Base-by-base conservation (phyloP, 2,113 vertebrate genomes). In the Deroptyus accipitrinus region DNA sequence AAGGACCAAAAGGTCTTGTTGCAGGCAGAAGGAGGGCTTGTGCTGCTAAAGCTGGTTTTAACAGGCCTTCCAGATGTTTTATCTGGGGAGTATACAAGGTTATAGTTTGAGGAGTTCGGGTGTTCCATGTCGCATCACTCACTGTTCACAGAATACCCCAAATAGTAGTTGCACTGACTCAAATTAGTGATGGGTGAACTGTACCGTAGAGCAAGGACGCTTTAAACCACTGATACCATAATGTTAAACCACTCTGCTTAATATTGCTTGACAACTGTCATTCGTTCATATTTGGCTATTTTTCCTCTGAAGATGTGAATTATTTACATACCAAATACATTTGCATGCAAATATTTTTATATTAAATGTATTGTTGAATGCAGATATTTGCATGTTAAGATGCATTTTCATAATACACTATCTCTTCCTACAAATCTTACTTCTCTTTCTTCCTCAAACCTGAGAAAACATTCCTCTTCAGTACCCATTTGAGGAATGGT, bases 321-420 rank as follows among this genome's bases (percentile, higher is more conserved):
- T 83, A 87, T 91, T 94, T 92, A 55, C 57, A 44, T 94, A 35
- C 55, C 28, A 81, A 86, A 67, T 81, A 44, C 2, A 48, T 88
- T 82, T 79, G 44, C 46, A 84, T 92, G 94, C 89, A 95, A 94
- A 89, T 88, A 59, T 48, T 79, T 92, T 91, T 86, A 22, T 89
- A 89, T 92, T 89, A 87, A 72, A 75, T 84, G 1, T 48, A 27
- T 75, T 86, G 61, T 25, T 75, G 66, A 41, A 76, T 68, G 27
- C 55, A 68, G 39, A 44, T 84, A 85, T 89, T 96, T 91, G 80
- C 94, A 95, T 96, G 62, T 61, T 84, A 64, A 84, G 83, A 55
- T 44, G 16, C 31, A 28, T 76, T 95, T 94, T 91, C 84, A 73
- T 96, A 89, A 48, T 72, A 59, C 6, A 2, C 61, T 94, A 31